phyloP scores from a whole-genome alignment of 2,888 invertebrate species.

The Sphecodes monilicornis region DNA sequence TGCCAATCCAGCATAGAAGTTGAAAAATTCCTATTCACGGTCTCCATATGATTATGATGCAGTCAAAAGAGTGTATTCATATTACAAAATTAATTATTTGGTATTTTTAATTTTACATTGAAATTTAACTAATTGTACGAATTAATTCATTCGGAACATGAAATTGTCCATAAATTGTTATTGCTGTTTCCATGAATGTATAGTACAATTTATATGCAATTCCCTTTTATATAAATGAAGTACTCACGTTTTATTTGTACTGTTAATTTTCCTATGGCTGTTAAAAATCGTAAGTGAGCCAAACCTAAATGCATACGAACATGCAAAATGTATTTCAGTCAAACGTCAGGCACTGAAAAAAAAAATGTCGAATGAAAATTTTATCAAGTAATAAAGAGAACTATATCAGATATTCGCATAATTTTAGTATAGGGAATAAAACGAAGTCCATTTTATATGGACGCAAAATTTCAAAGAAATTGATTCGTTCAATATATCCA shows the following conservation, averaged over 20 bases:
- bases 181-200: too few species aligned
- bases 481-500: not conserved
- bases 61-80: too few species aligned
- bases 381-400: not conserved
- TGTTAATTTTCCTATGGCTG: not conserved
- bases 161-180: too few species aligned
- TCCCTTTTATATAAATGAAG: not conserved
- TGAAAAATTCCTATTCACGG: not conserved
- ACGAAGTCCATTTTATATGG: not conserved
- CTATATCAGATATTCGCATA: not conserved
- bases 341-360: not conserved
- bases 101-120: not conserved
- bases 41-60: not conserved
- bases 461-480: not conserved
- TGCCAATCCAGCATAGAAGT: not conserved
- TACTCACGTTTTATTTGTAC: not conserved
- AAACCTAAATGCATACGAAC: not conserved
- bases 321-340: not conserved
- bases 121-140: too few species aligned
- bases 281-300: not conserved
- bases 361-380: not conserved
- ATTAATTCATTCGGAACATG: too few species aligned
- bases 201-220: not conserved
- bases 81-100: not conserved
- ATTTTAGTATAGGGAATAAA: not conserved